Percentiles rank a stretch among this genome's conserved stretches.
Evolutionary conservation across 2,113 vertebrate species (phyloP).

Genomic region (Orthochromis malagaraziensis): DNA sequence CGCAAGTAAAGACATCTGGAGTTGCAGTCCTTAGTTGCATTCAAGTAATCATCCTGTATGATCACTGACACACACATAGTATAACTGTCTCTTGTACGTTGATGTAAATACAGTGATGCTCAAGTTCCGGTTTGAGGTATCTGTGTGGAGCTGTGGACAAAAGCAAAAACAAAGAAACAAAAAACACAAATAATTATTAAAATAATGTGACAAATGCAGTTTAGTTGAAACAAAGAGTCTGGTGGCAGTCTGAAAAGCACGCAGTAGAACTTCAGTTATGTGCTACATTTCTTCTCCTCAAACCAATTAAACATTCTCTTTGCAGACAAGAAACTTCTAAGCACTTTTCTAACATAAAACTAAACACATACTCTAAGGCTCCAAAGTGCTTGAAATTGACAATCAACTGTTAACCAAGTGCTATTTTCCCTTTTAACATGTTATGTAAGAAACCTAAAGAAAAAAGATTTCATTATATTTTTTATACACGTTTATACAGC

Average conservation of each 20-base stretch:
- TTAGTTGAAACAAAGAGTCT: not conserved
- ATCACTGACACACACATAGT: not conserved
- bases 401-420: not conserved
- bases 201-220: not conserved
- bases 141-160: not conserved
- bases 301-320: not conserved
- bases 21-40: not conserved
- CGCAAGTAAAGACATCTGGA: constrained; percentile 20
- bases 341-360: not conserved
- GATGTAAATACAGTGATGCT: not conserved
- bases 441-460: not conserved
- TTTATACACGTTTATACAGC: not conserved
- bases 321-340: not conserved
- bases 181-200: not conserved
- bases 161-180: not conserved
- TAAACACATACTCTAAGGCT: not conserved
- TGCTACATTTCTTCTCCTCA: not conserved
- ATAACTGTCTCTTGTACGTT: not conserved
- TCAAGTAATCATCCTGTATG: not conserved
- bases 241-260: not conserved
- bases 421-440: not conserved
- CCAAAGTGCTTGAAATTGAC: not conserved
- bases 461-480: not conserved
- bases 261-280: not conserved
- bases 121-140: not conserved